Conservation (phyloP, 92 coral and sea anemone genomes). For the Phenganax marumi region DNA sequence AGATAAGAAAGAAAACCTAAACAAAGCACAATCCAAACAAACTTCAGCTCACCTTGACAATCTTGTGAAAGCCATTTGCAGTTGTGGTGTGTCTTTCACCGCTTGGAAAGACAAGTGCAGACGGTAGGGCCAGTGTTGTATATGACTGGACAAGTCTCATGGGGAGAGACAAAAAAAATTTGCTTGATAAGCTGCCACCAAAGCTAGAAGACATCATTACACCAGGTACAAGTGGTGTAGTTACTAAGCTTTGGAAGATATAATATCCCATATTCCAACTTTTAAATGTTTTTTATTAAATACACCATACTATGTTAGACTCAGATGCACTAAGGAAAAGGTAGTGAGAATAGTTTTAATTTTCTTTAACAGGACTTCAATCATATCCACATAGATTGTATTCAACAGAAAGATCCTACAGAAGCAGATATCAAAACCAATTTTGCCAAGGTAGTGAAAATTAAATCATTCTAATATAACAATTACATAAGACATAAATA, state of each 20-base stretch:
- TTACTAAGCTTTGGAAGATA: conserved; percentile 65
- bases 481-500: neutral
- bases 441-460: conserved; percentile 51
- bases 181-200: conserved; percentile 58
- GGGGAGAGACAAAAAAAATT: conserved; percentile 58
- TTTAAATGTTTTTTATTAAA: conserved; percentile 2
- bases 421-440: conserved; percentile 52
- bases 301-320: neutral
- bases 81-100: conserved; percentile 63
- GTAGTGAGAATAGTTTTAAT: conserved; percentile 17
- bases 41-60: conserved; percentile 43
- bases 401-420: conserved; percentile 54
- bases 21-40: conserved; percentile 52
- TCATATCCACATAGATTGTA: conserved; percentile 41
- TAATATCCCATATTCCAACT: neutral
- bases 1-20: conserved; percentile 58
- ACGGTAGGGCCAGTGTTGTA: conserved; percentile 61
- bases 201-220: conserved; percentile 58
- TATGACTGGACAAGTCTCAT: conserved; percentile 65
- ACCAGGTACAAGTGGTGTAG: conserved; percentile 57
- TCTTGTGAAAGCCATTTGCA: conserved; percentile 54
- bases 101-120: conserved; percentile 65
- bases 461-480: too few relatives aligned
- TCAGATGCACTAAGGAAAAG: neutral
- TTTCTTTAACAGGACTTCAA: conserved; percentile 43